A percentile compares a stretch with the other conserved stretches of the same genome.
phyloP scores from a whole-genome alignment of 2,888 invertebrate genomes.

The Ochropleura leucogaster region DNA sequence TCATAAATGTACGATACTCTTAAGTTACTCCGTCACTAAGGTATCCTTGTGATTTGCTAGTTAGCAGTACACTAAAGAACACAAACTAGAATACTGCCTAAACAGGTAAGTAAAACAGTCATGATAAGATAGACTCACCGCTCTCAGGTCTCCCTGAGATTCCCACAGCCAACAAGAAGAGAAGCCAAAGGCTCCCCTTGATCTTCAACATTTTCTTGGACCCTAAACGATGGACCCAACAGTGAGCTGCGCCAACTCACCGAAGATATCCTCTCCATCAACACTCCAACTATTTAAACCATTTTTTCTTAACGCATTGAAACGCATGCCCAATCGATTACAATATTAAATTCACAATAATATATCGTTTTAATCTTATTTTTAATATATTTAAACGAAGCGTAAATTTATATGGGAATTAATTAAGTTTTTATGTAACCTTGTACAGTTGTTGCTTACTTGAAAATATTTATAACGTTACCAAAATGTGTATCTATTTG shows the following conservation, averaged over 20 bases:
- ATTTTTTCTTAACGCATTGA: conserved; percentile 75
- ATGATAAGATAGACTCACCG: conserved; percentile 58
- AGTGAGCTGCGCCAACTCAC: conserved; percentile 76
- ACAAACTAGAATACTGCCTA: background rate
- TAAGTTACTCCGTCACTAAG: too few species aligned
- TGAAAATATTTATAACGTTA: background rate
- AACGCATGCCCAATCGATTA: conserved; percentile 80
- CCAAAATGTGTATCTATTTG: background rate
- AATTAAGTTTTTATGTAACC: conserved; percentile 49
- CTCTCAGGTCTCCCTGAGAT: conserved; percentile 61
- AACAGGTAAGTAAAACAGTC: background rate
- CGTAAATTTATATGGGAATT: conserved; percentile 67
- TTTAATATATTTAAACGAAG: conserved; percentile 75
- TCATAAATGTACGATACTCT: too few species aligned
- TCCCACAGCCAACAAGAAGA: conserved; percentile 64
- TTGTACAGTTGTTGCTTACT: background rate
- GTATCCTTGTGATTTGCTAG: background rate
- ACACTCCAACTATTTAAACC: conserved; percentile 75
- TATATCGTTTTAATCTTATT: conserved; percentile 71
- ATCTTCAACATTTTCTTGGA: conserved; percentile 69
- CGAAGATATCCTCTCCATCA: conserved; percentile 73
- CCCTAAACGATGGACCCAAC: conserved; percentile 68
- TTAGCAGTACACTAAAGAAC: background rate
- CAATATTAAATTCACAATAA: conserved; percentile 76
- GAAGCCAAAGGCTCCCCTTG: conserved; percentile 65